These are phyloP conservation scores for Parnassius apollo DNA, from an alignment of 2,888 invertebrate genomes.

Conservation along the genomic window DNA sequence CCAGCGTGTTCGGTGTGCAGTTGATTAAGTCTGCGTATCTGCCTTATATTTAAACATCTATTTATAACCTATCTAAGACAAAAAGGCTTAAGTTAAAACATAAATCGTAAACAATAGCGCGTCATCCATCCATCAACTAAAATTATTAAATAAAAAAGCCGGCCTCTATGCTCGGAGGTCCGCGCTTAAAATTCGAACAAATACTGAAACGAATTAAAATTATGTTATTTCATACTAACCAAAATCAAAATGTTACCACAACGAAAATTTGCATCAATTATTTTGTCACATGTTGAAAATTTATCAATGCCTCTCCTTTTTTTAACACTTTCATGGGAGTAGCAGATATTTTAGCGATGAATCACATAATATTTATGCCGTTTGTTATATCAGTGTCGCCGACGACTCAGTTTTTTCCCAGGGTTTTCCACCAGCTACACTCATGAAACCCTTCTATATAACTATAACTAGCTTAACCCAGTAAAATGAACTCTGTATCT, in stretches of 20 bases:
- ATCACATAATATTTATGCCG: background rate
- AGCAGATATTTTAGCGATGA: background rate
- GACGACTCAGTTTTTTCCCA: background rate
- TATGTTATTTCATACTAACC: conserved; percentile 37
- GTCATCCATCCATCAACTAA: conserved; percentile 61
- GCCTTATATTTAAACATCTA: conserved; percentile 67
- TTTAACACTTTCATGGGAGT: conserved; percentile 39
- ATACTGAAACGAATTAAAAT: conserved; percentile 59
- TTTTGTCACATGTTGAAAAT: conserved; percentile 52
- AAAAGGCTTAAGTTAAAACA: conserved; percentile 57
- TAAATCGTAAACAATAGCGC: conserved; percentile 48
- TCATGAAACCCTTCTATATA: conserved; percentile 49
- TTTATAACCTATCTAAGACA: conserved; percentile 74
- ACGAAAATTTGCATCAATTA: conserved; percentile 46
- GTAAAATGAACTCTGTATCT: conserved; percentile 52
- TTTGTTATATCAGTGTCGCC: no score
- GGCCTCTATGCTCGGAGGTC: conserved; percentile 42
- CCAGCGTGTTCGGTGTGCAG: conserved; percentile 30
- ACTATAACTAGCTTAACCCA: conserved; percentile 70
- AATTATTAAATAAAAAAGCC: conserved; percentile 47
- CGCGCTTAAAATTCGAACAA: conserved; percentile 57
- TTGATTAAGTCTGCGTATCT: conserved; percentile 44
- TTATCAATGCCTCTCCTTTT: conserved; percentile 58
- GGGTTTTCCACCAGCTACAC: conserved; percentile 2
- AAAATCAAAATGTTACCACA: conserved; percentile 50